Evolutionary conservation across 2,888 invertebrate species (phyloP).

Genomic region (Aporophyla nigra): DNA sequence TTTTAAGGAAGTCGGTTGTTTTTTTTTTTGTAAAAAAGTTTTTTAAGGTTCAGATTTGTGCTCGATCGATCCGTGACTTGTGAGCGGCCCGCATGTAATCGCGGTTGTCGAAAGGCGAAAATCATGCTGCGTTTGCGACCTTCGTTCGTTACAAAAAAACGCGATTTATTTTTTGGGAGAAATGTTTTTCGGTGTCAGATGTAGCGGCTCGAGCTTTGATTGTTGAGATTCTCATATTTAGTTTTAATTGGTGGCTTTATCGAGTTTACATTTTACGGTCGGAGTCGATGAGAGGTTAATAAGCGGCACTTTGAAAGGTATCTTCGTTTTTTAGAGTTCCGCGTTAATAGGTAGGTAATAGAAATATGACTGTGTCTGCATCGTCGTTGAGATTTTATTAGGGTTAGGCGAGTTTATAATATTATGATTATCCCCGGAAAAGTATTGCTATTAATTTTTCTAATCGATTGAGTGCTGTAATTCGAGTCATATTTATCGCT

Average conservation of each 20-base stretch:
- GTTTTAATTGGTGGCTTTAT: conserved; percentile 91
- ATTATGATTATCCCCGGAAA: conserved; percentile 63
- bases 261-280: conserved; percentile 91
- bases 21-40: too few species aligned
- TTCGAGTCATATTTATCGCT: conserved; percentile 47
- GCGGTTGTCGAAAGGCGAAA: conserved; percentile 87
- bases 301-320: conserved; percentile 91
- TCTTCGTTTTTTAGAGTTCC: conserved; percentile 88
- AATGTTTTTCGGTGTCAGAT: conserved; percentile 89
- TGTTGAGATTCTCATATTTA: conserved; percentile 91
- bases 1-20: too few species aligned
- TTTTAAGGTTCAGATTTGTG: conserved; percentile 79
- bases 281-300: conserved; percentile 91
- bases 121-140: conserved; percentile 89
- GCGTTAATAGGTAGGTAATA: conserved; percentile 83
- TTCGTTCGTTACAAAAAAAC: conserved; percentile 86
- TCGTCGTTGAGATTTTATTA: conserved; percentile 81
- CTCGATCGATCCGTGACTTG: conserved; percentile 62
- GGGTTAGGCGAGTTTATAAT: conserved; percentile 76
- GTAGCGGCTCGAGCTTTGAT: conserved; percentile 90
- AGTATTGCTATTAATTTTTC: conserved; percentile 60
- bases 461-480: conserved; percentile 55
- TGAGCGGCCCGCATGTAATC: conserved; percentile 76
- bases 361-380: conserved; percentile 82
- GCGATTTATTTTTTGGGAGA: conserved; percentile 88